Percentiles rank a stretch among this genome's conserved stretches.
Conservation (phyloP, 1,140 invertebrate genomes). For the Venturia canescens region DNA sequence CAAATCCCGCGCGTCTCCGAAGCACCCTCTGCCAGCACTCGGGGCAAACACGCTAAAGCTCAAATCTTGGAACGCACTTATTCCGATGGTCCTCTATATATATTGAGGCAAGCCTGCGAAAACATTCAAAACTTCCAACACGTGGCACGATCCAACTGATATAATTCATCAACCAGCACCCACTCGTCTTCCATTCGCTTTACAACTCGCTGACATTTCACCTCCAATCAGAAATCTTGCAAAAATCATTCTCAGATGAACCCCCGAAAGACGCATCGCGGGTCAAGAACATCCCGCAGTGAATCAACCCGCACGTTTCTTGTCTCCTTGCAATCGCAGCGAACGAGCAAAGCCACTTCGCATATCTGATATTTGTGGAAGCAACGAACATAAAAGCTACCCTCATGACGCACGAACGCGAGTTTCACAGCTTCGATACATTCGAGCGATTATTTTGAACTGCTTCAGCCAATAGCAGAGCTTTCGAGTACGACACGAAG, state of each 20-base stretch:
- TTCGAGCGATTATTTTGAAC: neutral
- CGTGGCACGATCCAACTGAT: no score
- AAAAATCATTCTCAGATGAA: neutral
- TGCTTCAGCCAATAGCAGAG: no score
- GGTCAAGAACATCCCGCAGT: neutral
- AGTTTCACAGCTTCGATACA: neutral
- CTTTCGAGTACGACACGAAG: no score
- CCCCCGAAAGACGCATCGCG: neutral
- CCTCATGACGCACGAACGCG: constrained; percentile 49
- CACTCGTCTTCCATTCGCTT: neutral
- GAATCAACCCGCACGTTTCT: constrained; percentile 60
- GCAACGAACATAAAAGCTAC: constrained; percentile 51
- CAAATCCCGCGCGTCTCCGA: constrained; percentile 36
- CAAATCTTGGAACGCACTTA: no score
- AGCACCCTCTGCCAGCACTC: neutral
- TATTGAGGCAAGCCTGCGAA: no score
- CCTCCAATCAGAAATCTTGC: neutral
- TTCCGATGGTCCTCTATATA: no score
- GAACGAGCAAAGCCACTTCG: neutral
- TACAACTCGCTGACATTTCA: no score
- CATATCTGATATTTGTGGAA: constrained; percentile 3
- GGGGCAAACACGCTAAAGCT: neutral
- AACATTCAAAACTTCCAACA: no score
- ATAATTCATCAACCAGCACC: neutral
- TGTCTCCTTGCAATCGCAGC: constrained; percentile 35